Evolutionary conservation across 2,888 invertebrate genomes (phyloP).

Genomic region (Norana najaformis): DNA sequence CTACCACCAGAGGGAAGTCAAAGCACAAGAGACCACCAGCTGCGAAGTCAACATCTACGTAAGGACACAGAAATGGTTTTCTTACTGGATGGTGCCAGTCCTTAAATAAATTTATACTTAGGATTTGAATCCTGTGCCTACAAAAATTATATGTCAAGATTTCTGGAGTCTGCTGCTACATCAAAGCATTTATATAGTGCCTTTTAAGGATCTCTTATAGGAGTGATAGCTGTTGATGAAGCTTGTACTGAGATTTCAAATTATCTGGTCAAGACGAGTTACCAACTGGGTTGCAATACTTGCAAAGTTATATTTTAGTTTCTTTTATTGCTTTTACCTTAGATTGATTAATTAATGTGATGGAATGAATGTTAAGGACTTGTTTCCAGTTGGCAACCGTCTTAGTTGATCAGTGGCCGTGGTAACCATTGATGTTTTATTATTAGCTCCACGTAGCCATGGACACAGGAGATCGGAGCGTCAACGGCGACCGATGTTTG

Average conservation of each 20-base stretch:
- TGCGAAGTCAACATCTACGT: conserved; percentile 23
- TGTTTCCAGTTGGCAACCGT: background rate
- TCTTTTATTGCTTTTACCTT: too few species aligned
- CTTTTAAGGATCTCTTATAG: background rate
- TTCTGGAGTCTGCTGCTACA: background rate
- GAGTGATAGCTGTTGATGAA: background rate
- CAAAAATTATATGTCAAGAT: background rate
- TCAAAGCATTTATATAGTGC: background rate
- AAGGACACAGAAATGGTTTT: conserved; percentile 9
- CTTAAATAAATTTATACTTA: background rate
- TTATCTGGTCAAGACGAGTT: background rate
- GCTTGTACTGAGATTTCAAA: background rate
- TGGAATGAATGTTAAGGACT: too few species aligned
- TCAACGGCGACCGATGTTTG: conserved; percentile 75
- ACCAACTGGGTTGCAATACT: conserved; percentile 1
- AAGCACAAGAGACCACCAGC: conserved; percentile 10
- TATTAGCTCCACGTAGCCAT: conserved; percentile 55
- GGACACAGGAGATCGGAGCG: conserved; percentile 67
- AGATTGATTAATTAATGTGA: too few species aligned
- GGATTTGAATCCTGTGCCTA: background rate
- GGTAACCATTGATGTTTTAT: background rate
- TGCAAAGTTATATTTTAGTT: background rate
- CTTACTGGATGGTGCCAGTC: background rate
- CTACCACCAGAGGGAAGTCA: background rate
- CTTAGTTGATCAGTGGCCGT: background rate